Base-by-base conservation (phyloP, 2,888 invertebrate species). In the Nomada ferruginata region DNA sequence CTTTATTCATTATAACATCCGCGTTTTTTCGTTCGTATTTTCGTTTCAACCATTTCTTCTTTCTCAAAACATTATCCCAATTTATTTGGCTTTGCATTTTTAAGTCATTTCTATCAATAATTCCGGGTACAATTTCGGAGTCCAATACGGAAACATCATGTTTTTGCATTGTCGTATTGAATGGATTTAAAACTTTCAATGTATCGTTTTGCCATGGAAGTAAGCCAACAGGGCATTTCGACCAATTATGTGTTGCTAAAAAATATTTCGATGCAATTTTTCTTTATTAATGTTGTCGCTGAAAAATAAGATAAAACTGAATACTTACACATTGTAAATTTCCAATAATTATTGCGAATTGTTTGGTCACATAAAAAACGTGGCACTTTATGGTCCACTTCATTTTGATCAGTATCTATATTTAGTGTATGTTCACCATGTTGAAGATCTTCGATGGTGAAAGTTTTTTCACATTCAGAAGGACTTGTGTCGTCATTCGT, bases 181-280 rank as follows among this genome's bases (percentile, higher is more conserved):
- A 47, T 10, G 89, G 84, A 50, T 86, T 76, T 18, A 90, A 68
- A 42, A 82, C 75, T 20, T 91, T 87, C 82, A 88, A 60, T 3
- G 87, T 81, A 81, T 91, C 89, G 1, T 89, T 76, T 83, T 94
- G 94, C 94, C 94, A 94, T 13, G 95, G 95, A 42, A 95, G 83
- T 79, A 94, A 86, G 26, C 95, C 95, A 87, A 95, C 94, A 18
- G 95, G 95, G 88, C 94, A 95, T 57, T 85, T 85, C 42, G 91
- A 87, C 95, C 95, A 95, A 76, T 93, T 89, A 72, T 90, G 71
- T 71, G 89, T 83, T 64, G 89, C 91, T 88, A 78, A 79, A 78
- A 94, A 90, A 50, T 18, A 44, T 55, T 52, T 26, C 52, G 9
- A n/a, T 15, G 15, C 72, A 1, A 74, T 55, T n/a, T 63, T 23